A percentile compares a stretch with the other conserved stretches of the same genome.
These are phyloP conservation scores for Nudaria mundana DNA, from an alignment of 2,888 invertebrate species.

Conservation along the genomic window DNA sequence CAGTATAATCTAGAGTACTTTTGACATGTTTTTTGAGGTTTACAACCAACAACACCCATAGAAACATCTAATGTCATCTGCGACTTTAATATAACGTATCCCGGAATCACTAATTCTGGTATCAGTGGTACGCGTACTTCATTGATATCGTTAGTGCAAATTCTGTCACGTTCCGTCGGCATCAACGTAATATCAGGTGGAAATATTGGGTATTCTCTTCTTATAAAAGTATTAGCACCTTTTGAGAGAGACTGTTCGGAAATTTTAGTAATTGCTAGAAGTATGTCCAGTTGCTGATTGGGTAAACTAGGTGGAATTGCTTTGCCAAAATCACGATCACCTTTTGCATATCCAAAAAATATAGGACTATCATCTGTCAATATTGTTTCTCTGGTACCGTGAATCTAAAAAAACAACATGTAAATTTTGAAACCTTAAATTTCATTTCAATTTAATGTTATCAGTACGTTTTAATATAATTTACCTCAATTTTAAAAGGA, in stretches of 20 bases:
- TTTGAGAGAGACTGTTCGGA: conserved; percentile 48
- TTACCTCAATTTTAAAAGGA: conserved; percentile 52
- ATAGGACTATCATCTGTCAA: conserved; percentile 15
- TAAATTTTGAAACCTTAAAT: no score
- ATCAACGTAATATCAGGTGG: conserved; percentile 41
- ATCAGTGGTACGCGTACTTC: conserved; percentile 37
- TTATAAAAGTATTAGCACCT: conserved; percentile 44
- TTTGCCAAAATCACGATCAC: conserved; percentile 42
- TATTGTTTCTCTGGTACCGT: conserved; percentile 40
- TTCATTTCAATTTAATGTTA: no score
- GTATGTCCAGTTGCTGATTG: conserved; percentile 42
- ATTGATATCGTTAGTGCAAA: conserved; percentile 68
- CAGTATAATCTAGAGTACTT: conserved; percentile 59
- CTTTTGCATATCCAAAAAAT: conserved; percentile 55
- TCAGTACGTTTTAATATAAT: no score
- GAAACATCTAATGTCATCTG: conserved; percentile 67
- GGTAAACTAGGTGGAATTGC: conserved; percentile 21
- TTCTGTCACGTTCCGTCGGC: conserved; percentile 38
- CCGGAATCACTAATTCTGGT: conserved; percentile 44
- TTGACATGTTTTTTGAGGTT: conserved; percentile 28
- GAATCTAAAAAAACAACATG: conserved; percentile 50
- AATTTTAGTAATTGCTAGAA: conserved; percentile 60
- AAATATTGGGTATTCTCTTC: conserved; percentile 59
- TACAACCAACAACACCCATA: conserved; percentile 64
- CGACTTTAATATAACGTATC: conserved; percentile 50